Base-by-base conservation (phyloP, 2,888 invertebrate species). In the Teleiodes luculella region DNA sequence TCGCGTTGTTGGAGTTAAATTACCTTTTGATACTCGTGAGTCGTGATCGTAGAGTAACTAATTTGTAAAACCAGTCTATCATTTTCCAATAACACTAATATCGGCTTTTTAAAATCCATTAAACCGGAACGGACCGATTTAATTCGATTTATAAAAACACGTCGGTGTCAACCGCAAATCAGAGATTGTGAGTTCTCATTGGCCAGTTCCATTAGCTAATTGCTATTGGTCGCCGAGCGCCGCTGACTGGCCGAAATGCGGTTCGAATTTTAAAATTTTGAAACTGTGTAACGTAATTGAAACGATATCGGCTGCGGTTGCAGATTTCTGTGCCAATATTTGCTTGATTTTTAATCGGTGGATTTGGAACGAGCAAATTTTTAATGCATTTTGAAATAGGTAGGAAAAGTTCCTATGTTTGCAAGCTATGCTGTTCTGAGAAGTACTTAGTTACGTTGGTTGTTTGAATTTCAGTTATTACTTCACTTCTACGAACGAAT, bases 131-230 rank as follows among this genome's bases (percentile, higher is more conserved):
- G 14, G 24, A 37, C n/a, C 24, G 18, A 20, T 28, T 14, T 11
- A 18, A 36, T 39, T 49, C 50, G 14, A 50, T 16, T 39, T 39
- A 37, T 14, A 43, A 52, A 43, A 52, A 43, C 20, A 18, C 18
- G 43, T 14, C 33, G 43, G 52, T 52, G 52, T 52, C 43, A 52
- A 11, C 43, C 52, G 43, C 43, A 52, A 52, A 52, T 52, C 52
- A 52, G 33, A 14, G 45, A 10, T 43, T 20, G 28, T 37, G 50
- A 39, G 6, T 33, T 33, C 52, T 52, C 55, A 55, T 47, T 52
- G 47, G 48, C 28, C 37, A 39, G 30, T 16, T 14, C 46, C 55
- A 55, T 55, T 55, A 55, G 52, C 52, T 55, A 55, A 55, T 55
- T 52, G 52, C 48, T 14, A 55, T 55, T 55, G 52, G 52, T 41